Evolutionary conservation across 2,888 invertebrate genomes (phyloP).

Genomic region (Pycnomerus fuliginosus): DNA sequence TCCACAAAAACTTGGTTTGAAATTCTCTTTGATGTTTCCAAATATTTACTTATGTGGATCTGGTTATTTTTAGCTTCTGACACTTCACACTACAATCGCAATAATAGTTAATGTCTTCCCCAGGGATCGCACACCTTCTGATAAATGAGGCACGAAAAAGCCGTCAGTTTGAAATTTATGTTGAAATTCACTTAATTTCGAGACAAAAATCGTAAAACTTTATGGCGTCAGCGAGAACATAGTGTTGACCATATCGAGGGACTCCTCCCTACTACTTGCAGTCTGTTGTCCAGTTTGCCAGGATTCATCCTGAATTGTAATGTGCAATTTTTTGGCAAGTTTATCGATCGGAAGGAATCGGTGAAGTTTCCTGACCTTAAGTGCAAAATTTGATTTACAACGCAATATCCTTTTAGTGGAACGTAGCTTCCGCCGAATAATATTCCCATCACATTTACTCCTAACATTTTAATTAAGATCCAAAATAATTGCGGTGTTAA

Average conservation of each 20-base stretch:
- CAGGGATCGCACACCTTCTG: no score
- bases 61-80: no score
- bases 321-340: conserved; percentile 7
- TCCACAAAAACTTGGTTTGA: no score
- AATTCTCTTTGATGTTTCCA: no score
- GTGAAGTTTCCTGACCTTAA: conserved; percentile 12
- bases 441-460: no score
- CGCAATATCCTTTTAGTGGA: conserved; percentile 27
- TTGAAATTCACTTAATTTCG: conserved; percentile 7
- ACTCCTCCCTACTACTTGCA: conserved; percentile 9
- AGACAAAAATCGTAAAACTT: neutral
- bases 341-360: conserved; percentile 10
- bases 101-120: no score
- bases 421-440: no score
- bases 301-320: conserved; percentile 6
- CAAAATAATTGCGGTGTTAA: no score
- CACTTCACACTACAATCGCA: no score
- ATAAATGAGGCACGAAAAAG: neutral
- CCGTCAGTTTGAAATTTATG: conserved; percentile 3
- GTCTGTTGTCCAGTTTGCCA: conserved; percentile 8
- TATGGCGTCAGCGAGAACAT: conserved; percentile 5
- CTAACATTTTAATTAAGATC: no score
- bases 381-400: conserved; percentile 28
- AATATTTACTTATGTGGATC: no score
- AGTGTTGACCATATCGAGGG: no score